phyloP scores from a whole-genome alignment of 2,797 vertebrate genomes.

The Tinamus major region DNA sequence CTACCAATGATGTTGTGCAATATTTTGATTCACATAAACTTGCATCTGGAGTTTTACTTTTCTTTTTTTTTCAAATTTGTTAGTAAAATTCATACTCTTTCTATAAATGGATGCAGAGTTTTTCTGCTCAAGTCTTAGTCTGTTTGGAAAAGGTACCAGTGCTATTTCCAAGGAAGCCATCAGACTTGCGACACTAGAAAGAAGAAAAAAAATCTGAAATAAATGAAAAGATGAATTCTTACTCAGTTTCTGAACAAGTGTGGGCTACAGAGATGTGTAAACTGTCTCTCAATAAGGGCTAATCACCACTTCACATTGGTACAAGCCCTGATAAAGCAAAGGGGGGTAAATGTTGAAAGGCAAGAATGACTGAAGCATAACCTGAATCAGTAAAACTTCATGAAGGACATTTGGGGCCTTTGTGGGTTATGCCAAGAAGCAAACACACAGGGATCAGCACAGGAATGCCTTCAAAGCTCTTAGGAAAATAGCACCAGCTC shows the following conservation, averaged over 20 bases:
- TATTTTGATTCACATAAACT: not conserved
- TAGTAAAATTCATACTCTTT: not conserved
- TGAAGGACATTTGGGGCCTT: not conserved
- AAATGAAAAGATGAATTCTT: not conserved
- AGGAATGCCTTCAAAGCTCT: not conserved
- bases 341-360: not conserved
- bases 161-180: not conserved
- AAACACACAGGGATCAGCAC: not conserved
- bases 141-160: not conserved
- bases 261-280: not conserved
- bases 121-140: not conserved
- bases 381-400: slow-evolving; percentile 29
- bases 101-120: not conserved
- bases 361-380: not conserved
- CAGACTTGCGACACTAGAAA: not conserved
- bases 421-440: not conserved
- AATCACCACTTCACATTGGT: accelerated
- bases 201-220: not conserved
- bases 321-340: not conserved
- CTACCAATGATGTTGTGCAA: not conserved
- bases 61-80: not conserved
- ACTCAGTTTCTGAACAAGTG: not conserved
- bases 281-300: not conserved
- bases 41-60: not conserved
- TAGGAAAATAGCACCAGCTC: not conserved